These are phyloP conservation scores for Prietella phreatophila DNA, from an alignment of 2,113 vertebrate species.

Conservation along the genomic window DNA sequence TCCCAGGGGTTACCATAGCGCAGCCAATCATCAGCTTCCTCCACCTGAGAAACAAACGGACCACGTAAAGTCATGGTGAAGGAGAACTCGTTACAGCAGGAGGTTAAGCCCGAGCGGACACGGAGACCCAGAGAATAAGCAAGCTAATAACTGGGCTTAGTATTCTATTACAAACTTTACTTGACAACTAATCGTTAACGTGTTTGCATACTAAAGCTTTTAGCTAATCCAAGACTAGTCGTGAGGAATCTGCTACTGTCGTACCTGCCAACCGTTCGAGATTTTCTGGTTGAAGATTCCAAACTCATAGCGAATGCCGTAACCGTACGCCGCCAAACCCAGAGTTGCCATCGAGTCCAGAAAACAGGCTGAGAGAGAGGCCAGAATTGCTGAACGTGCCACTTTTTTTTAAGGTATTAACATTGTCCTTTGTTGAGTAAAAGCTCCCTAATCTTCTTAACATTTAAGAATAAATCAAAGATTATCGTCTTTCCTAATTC, in stretches of 20 bases:
- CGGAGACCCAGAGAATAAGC: background rate
- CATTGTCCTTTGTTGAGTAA: slow-evolving; percentile 69
- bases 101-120: background rate
- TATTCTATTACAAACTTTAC: background rate
- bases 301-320: slow-evolving; percentile 89
- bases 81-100: background rate
- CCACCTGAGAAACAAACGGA: slow-evolving; percentile 68
- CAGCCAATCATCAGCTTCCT: slow-evolving; percentile 88
- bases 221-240: background rate
- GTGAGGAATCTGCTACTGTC: background rate
- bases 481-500: slow-evolving; percentile 67
- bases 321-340: slow-evolving; percentile 83
- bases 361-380: slow-evolving; percentile 77
- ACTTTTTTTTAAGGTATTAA: slow-evolving; percentile 63
- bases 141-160: too few relatives aligned
- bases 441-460: slow-evolving; percentile 75
- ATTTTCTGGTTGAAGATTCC: slow-evolving; percentile 92
- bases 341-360: slow-evolving; percentile 86
- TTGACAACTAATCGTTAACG: background rate
- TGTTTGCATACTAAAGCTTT: background rate
- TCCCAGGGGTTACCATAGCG: slow-evolving; percentile 88
- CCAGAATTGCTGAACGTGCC: slow-evolving; percentile 62
- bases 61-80: background rate
- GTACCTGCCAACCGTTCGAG: slow-evolving; percentile 83
- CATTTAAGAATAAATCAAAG: slow-evolving; percentile 72